These are phyloP conservation scores for Acanthurus leucopareius DNA, from an alignment of 2,797 vertebrate genomes.

Conservation along the genomic window DNA sequence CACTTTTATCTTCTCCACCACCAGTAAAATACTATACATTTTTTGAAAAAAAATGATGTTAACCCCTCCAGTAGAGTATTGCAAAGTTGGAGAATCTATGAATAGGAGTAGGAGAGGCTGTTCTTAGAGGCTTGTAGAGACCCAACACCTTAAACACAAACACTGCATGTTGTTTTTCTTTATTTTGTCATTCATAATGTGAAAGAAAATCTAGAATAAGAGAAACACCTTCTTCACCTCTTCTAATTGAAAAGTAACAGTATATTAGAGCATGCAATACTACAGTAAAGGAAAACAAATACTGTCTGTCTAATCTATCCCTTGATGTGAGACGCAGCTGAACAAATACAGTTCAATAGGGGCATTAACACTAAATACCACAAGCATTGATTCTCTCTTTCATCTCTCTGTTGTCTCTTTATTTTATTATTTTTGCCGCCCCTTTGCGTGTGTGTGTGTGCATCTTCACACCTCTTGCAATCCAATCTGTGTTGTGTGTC, in stretches of 20 bases:
- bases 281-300: background rate
- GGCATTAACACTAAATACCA: conserved; percentile 9
- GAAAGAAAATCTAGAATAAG: background rate
- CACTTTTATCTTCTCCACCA: background rate
- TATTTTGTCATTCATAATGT: background rate
- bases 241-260: background rate
- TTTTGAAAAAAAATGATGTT: background rate
- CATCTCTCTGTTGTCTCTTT: background rate
- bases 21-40: background rate
- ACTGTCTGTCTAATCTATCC: too few species aligned
- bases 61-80: too few species aligned
- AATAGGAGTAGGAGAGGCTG: background rate
- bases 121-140: background rate
- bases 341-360: conserved; percentile 1
- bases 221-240: background rate
- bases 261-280: background rate
- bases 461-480: background rate
- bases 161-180: background rate
- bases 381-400: background rate
- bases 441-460: background rate
- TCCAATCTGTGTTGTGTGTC: background rate
- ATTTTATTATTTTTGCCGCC: background rate
- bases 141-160: background rate
- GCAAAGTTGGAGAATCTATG: background rate
- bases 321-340: background rate